These are phyloP conservation scores for Celastrina argiolus DNA, from an alignment of 2,888 invertebrate genomes.

Conservation along the genomic window DNA sequence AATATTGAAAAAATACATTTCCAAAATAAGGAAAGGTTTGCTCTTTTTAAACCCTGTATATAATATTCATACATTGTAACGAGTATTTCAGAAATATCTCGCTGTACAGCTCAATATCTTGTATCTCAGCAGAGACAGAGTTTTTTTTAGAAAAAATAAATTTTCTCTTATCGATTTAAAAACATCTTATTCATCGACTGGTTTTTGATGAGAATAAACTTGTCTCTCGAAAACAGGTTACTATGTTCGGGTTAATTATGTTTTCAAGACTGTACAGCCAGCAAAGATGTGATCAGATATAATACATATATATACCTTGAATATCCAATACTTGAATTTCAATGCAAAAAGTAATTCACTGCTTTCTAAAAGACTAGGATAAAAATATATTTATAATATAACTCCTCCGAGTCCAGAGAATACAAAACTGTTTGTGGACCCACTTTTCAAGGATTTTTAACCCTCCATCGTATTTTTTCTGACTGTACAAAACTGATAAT, in stretches of 20 bases:
- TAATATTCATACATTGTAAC: too few species aligned
- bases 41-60: too few species aligned
- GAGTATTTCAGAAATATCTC: neutral
- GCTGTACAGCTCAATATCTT: neutral
- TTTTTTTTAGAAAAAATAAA: neutral
- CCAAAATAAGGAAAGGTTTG: too few species aligned
- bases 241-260: slow-evolving; percentile 18
- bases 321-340: neutral
- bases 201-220: slow-evolving; percentile 41
- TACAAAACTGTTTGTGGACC: neutral
- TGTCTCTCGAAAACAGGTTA: slow-evolving; percentile 28
- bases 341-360: neutral
- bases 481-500: neutral
- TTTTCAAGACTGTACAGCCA: slow-evolving; percentile 10
- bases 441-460: too few species aligned
- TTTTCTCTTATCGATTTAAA: slow-evolving; percentile 7
- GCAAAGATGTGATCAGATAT: neutral
- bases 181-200: slow-evolving; percentile 42
- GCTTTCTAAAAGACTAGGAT: neutral
- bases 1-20: too few species aligned
- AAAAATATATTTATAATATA: neutral
- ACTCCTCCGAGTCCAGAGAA: neutral
- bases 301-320: too few species aligned
- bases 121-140: neutral
- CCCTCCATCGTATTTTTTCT: neutral